phyloP scores from a whole-genome alignment of 2,888 invertebrate species.

The Trissolcus japonicus region DNA sequence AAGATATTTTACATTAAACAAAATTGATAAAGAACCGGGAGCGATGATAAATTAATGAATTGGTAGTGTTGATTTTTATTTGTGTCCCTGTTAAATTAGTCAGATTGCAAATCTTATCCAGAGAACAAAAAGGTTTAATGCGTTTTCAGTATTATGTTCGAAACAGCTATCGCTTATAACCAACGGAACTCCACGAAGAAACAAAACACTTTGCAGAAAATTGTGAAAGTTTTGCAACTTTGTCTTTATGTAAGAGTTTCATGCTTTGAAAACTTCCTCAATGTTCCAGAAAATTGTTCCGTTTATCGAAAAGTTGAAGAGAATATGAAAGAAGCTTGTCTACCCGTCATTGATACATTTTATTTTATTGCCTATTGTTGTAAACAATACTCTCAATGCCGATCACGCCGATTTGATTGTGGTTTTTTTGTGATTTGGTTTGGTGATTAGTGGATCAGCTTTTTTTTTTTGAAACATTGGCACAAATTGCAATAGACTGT shows the following conservation, averaged over 20 bases:
- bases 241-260: constrained; percentile 53
- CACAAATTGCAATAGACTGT: no score
- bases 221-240: constrained; percentile 55
- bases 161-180: constrained; percentile 34
- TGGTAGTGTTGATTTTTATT: no score
- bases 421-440: neutral
- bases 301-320: constrained; percentile 55
- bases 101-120: constrained; percentile 2
- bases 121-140: constrained; percentile 31
- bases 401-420: neutral
- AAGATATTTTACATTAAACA: no score
- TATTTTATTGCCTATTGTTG: constrained; percentile 9
- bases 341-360: constrained; percentile 28
- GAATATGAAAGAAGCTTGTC: constrained; percentile 44
- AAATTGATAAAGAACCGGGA: no score
- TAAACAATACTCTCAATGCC: constrained; percentile 19
- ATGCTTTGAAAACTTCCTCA: constrained; percentile 52
- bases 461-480: no score
- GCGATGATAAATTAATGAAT: no score
- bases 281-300: constrained; percentile 52
- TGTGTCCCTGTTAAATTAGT: no score
- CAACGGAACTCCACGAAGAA: constrained; percentile 34
- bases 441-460: no score
- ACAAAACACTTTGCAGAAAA: constrained; percentile 49
- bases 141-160: constrained; percentile 39